phyloP scores from a whole-genome alignment of 2,113 vertebrate genomes.

The Hipposideros armiger region DNA sequence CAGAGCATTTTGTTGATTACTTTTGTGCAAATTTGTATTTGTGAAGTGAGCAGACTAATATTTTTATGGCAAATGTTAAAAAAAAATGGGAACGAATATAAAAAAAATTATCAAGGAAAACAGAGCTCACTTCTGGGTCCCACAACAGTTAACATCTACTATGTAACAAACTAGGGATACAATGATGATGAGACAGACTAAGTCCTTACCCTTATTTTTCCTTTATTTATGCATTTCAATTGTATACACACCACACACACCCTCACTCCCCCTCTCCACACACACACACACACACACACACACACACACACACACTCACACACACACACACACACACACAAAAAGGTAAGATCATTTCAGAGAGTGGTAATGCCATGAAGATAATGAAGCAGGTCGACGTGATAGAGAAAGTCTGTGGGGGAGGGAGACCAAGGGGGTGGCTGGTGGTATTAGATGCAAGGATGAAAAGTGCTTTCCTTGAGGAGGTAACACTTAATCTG shows the following conservation, averaged over 20 bases:
- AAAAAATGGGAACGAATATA: not conserved
- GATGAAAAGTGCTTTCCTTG: not conserved
- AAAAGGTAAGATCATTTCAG: not conserved
- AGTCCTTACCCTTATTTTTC: not conserved
- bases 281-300: too few relatives aligned
- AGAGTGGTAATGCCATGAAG: not conserved
- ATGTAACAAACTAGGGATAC: not conserved
- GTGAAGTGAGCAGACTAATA: not conserved
- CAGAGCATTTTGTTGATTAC: not conserved
- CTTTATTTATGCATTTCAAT: not conserved
- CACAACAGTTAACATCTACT: not conserved
- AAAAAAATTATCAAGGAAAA: slow-evolving; percentile 4
- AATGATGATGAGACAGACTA: not conserved
- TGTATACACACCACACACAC: too few relatives aligned
- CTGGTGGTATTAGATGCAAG: not conserved
- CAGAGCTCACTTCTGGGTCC: not conserved
- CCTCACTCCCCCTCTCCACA: too few relatives aligned
- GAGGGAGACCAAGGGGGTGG: not conserved
- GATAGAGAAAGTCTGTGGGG: not conserved
- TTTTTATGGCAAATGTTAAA: not conserved
- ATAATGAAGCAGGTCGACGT: not conserved
- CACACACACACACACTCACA: too few relatives aligned
- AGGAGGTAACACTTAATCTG: not conserved
- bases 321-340: not conserved
- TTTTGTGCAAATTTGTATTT: not conserved